phyloP scores from a whole-genome alignment of 2,888 invertebrate species.

The Tuta absoluta region DNA sequence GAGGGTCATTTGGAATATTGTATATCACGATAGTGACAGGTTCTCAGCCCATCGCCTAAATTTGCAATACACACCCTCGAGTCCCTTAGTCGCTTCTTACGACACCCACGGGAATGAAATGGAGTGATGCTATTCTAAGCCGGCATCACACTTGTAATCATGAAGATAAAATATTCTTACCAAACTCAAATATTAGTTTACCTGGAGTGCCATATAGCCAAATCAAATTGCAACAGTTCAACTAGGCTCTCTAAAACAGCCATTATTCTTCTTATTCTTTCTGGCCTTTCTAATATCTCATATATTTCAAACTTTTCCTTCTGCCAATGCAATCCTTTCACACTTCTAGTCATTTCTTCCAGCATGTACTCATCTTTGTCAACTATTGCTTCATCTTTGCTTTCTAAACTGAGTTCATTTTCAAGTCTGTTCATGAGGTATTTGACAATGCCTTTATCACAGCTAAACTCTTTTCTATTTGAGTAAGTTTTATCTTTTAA shows the following conservation, averaged over 20 bases:
- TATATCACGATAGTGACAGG: too few relatives aligned
- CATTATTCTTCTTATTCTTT: constrained; percentile 76
- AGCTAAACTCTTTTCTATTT: constrained; percentile 57
- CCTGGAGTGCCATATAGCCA: constrained; percentile 80
- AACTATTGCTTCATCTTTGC: constrained; percentile 59
- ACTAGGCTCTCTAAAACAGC: constrained; percentile 73
- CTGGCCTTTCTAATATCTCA: constrained; percentile 59
- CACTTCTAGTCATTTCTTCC: constrained; percentile 59
- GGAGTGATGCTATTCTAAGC: too few relatives aligned
- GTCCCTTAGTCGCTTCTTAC: too few relatives aligned
- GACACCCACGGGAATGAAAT: too few relatives aligned
- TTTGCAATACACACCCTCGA: too few relatives aligned
- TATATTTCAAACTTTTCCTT: constrained; percentile 69
- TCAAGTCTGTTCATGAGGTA: constrained; percentile 69
- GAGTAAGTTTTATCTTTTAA: constrained; percentile 60
- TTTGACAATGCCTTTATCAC: constrained; percentile 62
- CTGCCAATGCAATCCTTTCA: constrained; percentile 67
- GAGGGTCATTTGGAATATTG: too few relatives aligned
- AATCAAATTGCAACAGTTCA: constrained; percentile 79
- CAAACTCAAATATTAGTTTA: too few relatives aligned
- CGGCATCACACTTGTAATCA: too few relatives aligned
- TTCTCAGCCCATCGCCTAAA: too few relatives aligned
- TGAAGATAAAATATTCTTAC: too few relatives aligned
- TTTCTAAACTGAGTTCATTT: constrained; percentile 60
- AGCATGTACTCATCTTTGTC: constrained; percentile 60